A percentile compares a stretch with the other conserved stretches of the same genome.
These are phyloP conservation scores for Agrotis clavis DNA, from an alignment of 2,888 invertebrate genomes.

Conservation along the genomic window DNA sequence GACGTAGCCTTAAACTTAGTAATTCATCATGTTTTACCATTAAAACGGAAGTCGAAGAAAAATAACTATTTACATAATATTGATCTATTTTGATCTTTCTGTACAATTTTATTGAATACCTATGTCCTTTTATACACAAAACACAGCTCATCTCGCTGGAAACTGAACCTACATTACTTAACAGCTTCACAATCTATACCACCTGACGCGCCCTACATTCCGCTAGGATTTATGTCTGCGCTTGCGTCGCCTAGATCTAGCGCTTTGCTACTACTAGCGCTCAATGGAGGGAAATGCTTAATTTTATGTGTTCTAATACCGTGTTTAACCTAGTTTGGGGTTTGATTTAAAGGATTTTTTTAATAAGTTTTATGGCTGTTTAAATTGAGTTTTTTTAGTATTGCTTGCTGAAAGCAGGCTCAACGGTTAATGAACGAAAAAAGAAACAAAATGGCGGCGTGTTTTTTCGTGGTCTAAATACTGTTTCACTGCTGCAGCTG, in stretches of 20 bases:
- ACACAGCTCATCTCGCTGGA: constrained; percentile 37
- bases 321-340: constrained; percentile 47
- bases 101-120: too few species aligned
- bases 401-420: too few species aligned
- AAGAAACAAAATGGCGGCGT: too few species aligned
- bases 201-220: constrained; percentile 74
- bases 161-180: constrained; percentile 46
- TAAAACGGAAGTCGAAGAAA: too few species aligned
- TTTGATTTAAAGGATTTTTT: constrained; percentile 41
- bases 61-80: too few species aligned
- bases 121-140: background rate
- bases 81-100: too few species aligned
- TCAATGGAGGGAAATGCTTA: constrained; percentile 59
- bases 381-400: background rate
- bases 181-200: constrained; percentile 46
- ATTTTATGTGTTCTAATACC: constrained; percentile 55
- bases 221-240: constrained; percentile 72
- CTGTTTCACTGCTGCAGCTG: too few species aligned
- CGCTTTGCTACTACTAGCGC: constrained; percentile 35
- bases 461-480: too few species aligned
- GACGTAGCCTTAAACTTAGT: too few species aligned
- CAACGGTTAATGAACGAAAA: too few species aligned
- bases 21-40: too few species aligned
- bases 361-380: background rate
- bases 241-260: constrained; percentile 53